Evolutionary conservation across 2,888 invertebrate species (phyloP).

Genomic region (Galerucella pusilla): DNA sequence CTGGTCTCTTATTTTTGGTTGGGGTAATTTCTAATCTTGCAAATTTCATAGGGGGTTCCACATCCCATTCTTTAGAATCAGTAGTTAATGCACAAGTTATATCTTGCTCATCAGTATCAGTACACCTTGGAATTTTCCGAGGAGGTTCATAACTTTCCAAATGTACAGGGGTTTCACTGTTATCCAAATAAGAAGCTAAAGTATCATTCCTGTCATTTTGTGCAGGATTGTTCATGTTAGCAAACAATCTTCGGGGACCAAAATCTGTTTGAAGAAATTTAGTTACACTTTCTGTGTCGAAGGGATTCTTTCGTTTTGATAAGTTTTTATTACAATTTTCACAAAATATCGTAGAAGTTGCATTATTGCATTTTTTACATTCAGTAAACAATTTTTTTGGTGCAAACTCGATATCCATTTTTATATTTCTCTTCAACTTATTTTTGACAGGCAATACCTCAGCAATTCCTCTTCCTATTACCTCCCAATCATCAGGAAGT

Average conservation of each 20-base stretch:
- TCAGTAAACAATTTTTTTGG: slow-evolving; percentile 50
- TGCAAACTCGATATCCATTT: slow-evolving; percentile 17
- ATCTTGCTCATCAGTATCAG: slow-evolving; percentile 8
- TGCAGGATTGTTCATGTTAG: slow-evolving; percentile 47
- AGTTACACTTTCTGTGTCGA: slow-evolving; percentile 54
- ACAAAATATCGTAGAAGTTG: slow-evolving; percentile 46
- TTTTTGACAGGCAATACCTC: slow-evolving; percentile 52
- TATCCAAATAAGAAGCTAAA: slow-evolving; percentile 58
- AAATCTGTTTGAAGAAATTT: slow-evolving; percentile 45
- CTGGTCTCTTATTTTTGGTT: slow-evolving; percentile 35
- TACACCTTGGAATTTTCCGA: slow-evolving; percentile 56
- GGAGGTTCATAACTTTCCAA: slow-evolving; percentile 55
- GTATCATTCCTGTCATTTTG: slow-evolving; percentile 28
- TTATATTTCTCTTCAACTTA: slow-evolving; percentile 11
- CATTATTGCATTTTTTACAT: slow-evolving; percentile 44
- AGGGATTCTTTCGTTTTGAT: slow-evolving; percentile 49
- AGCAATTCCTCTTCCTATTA: slow-evolving; percentile 50
- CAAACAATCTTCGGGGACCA: slow-evolving; percentile 50
- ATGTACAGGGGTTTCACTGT: background rate
- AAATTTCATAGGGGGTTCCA: slow-evolving; percentile 34
- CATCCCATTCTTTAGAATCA: slow-evolving; percentile 13
- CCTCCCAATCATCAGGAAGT: slow-evolving; percentile 59
- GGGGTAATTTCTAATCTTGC: slow-evolving; percentile 36
- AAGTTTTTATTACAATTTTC: slow-evolving; percentile 51
- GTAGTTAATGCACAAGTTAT: background rate